phyloP scores from a whole-genome alignment of 2,113 vertebrate genomes.

The Fulmarus glacialis region DNA sequence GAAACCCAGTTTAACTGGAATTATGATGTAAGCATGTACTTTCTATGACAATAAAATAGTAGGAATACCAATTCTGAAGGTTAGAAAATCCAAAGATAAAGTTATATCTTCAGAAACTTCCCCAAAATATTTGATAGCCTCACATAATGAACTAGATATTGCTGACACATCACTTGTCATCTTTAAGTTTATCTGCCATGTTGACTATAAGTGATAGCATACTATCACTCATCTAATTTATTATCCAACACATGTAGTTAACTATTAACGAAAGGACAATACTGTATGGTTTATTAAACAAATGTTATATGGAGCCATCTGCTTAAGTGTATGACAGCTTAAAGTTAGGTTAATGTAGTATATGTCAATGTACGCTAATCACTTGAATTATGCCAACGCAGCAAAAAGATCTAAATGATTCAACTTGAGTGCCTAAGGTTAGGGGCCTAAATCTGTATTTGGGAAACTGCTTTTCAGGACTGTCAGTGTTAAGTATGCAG shows the following conservation, averaged over 20 bases:
- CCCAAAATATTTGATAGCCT: neutral
- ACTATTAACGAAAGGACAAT: constrained; percentile 23
- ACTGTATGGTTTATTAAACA: constrained; percentile 34
- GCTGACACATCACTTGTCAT: neutral
- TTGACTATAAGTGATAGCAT: neutral
- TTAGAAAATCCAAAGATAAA: neutral
- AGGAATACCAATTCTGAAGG: neutral
- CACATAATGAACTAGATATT: neutral
- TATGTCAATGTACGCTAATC: constrained; percentile 37
- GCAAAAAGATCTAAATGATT: neutral
- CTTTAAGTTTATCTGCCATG: neutral
- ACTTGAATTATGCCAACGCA: neutral
- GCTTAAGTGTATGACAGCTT: neutral
- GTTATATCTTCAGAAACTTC: neutral
- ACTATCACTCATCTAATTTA: neutral
- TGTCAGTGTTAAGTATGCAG: neutral
- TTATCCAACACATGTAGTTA: neutral
- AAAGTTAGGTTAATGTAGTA: constrained; percentile 18
- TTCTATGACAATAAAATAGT: neutral
- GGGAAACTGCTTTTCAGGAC: neutral
- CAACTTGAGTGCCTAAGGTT: neutral
- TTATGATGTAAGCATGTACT: neutral
- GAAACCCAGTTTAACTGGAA: neutral
- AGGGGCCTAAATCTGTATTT: neutral
- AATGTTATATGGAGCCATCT: constrained; percentile 4